Base-by-base conservation (phyloP, 2,888 invertebrate genomes). In the Drosophila borborema region DNA sequence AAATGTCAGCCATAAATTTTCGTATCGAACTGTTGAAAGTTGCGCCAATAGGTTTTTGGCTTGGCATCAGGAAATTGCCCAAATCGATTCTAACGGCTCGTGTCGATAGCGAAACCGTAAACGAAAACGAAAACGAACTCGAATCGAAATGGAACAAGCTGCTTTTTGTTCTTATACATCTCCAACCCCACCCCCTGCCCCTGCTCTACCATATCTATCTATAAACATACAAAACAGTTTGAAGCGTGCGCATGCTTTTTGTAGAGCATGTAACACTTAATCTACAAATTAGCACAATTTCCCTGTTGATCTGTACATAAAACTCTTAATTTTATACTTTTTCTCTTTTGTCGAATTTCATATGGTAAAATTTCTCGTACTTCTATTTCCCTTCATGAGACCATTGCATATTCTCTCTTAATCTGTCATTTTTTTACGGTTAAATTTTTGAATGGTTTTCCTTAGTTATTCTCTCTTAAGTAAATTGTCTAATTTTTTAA, bases 1-100 rank as follows among this genome's bases (percentile, higher is more conserved):
- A n/a, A 81, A 77, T 72, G 70, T 71, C 74, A 77, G 70, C 64
- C 53, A 77, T 80, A 68, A 80, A 70, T 82, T 77, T 56, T 40
- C 18, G 48, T 20, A 69, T 65, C 64, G 61, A 63, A 70, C 74
- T 74, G 64, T 76, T 66, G 76, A 77, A 75, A 77, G 74, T 74
- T 69, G 59, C 48, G 48, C 45, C 48, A 41, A 40, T 49, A 49
- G 23, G 36, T 51, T 54, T 46, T 31, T 49, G 41, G 48, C 64
- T 31, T 49, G 41, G 48, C 64, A 65, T 55, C 63, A 74, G 77
- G 74, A 77, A 77, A 77, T 74, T 56, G 49, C 43, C 36, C 41
- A 58, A 48, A 61, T 65, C 54, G 12, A 28, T 6, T n/a, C n/a
- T n/a, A n/a, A n/a, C n/a, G n/a, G n/a, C n/a, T n/a, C n/a, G n/a